phyloP scores from a whole-genome alignment of 2,113 vertebrate species.

The Solea solea region DNA sequence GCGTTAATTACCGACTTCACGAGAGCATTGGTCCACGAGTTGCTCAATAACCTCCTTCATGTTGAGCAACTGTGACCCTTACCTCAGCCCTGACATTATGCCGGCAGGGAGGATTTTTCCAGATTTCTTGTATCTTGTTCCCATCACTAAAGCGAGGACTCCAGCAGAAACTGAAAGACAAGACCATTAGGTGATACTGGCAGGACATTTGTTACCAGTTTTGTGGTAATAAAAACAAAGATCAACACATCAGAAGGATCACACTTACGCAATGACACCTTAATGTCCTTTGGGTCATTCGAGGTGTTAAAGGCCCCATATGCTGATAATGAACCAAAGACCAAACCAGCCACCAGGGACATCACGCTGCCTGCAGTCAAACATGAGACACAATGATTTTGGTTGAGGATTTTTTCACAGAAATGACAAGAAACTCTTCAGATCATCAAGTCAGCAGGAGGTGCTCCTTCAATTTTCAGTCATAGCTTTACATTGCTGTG shows the following conservation, averaged over 20 bases:
- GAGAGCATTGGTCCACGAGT: not conserved
- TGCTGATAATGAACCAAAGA: slow-evolving; percentile 86
- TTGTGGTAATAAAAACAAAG: too few relatives aligned
- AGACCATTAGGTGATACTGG: not conserved
- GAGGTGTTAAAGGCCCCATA: slow-evolving; percentile 90
- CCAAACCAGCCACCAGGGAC: slow-evolving; percentile 89
- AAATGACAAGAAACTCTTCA: not conserved
- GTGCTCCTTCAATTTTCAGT: too few relatives aligned
- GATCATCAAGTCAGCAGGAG: not conserved
- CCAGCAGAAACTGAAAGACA: slow-evolving; percentile 84
- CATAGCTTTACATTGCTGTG: too few relatives aligned
- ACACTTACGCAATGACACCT: slow-evolving; percentile 89
- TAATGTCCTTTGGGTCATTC: slow-evolving; percentile 84
- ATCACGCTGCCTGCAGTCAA: slow-evolving; percentile 85
- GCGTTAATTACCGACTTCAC: not conserved
- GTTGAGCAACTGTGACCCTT: slow-evolving; percentile 37
- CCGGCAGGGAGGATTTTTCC: slow-evolving; percentile 93
- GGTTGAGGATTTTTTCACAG: not conserved
- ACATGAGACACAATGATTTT: not conserved
- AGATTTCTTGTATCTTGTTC: slow-evolving; percentile 91
- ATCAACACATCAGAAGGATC: not conserved
- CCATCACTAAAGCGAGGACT: slow-evolving; percentile 88
- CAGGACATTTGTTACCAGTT: not conserved
- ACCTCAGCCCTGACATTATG: slow-evolving; percentile 90
- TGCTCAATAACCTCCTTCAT: not conserved